phyloP scores from a whole-genome alignment of 2,888 invertebrate genomes.

The Zaprionus lineosus region DNA sequence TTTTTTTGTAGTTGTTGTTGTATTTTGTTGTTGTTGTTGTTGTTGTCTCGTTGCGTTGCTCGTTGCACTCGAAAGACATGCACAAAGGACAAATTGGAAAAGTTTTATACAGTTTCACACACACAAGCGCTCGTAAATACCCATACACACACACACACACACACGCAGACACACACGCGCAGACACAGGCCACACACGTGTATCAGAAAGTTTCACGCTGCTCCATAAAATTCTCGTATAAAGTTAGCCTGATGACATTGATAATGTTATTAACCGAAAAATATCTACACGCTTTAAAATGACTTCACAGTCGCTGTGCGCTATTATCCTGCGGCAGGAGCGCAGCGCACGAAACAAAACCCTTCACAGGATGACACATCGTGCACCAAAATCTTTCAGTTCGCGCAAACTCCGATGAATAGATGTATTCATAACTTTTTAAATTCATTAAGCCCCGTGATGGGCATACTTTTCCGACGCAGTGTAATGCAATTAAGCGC shows the following conservation, averaged over 20 bases:
- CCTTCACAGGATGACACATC: background rate
- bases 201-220: slow-evolving; percentile 31
- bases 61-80: slow-evolving; percentile 64
- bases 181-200: slow-evolving; percentile 22
- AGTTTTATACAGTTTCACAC: slow-evolving; percentile 53
- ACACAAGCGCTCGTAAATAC: slow-evolving; percentile 11
- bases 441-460: too few species aligned
- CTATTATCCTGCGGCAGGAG: slow-evolving; percentile 14
- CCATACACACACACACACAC: background rate
- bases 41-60: slow-evolving; percentile 37
- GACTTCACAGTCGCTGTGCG: slow-evolving; percentile 7
- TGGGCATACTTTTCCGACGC: too few species aligned
- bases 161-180: slow-evolving; percentile 2
- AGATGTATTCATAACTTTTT: too few species aligned
- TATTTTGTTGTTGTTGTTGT: slow-evolving; percentile 27
- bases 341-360: slow-evolving; percentile 15
- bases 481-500: too few species aligned
- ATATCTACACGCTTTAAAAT: slow-evolving; percentile 16
- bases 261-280: slow-evolving; percentile 58
- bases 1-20: too few species aligned
- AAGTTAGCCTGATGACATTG: slow-evolving; percentile 57
- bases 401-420: too few species aligned
- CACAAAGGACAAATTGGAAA: slow-evolving; percentile 67
- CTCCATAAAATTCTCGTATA: slow-evolving; percentile 20
- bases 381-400: too few species aligned